Base-by-base conservation (phyloP, 2,113 vertebrate species). In the Campylomormyrus numenius region DNA sequence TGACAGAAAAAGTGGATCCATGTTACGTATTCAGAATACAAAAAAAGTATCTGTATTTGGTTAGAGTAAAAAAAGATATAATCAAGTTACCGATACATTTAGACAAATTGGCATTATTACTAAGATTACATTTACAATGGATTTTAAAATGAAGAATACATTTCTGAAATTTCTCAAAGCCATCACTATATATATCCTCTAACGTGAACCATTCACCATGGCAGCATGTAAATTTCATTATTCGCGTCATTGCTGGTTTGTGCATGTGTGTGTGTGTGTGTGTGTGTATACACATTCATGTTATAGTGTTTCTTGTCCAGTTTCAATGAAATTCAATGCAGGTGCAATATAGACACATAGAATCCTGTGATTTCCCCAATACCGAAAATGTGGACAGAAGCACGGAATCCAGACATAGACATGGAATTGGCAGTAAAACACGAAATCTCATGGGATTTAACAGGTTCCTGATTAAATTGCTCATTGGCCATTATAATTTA, bases 21-120 rank as follows among this genome's bases (percentile, higher is more conserved):
- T 66, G n/a, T 66, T 66, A 31, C 91, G 46, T 92, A 90, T 92
- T 48, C 92, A 94, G 91, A 90, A 93, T 92, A 90, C 88, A 93
- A 58, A 87, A 87, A 88, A 93, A 91, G 52, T 53, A 27, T n/a
- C 24, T 66, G 58, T 27, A 66, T 27, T 66, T 62, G 24, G 21
- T 58, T 24, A 24, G 21, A 58, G 21, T 7, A 62, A 62, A 62
- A 62, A 62, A 62, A 62, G 56, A 62, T 24, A 17, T 56, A n/a
- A 62, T 0, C 56, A 7, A 21, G 21, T 58, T n/a, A 92, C 90
- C 90, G 91, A 93, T 93, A 92, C 94, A 6, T 19, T 56, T 21
- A 24, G 19, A 56, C 5, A 24, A 10, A 66, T 27, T 66, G 58
- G 24, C 7, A 66, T 66, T 27, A 27, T n/a, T n/a, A n/a, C n/a